Evolutionary conservation across 2,797 vertebrate species (phyloP), one percentile per base, ranked within the genome.

Genomic region (Chromis chromis): DNA sequence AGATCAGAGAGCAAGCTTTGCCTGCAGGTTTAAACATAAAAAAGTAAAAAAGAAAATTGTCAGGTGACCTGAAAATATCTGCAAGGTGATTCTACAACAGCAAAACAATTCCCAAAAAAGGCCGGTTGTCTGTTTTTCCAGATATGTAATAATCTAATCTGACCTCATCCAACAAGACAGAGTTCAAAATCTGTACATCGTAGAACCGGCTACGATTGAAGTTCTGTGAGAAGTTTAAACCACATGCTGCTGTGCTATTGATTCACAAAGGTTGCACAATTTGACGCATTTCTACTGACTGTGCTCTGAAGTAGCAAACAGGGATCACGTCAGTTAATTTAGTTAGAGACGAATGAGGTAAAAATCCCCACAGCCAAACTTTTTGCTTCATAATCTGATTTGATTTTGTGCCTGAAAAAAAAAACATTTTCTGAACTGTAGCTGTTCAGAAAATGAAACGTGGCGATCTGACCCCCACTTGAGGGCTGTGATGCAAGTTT

Each of bases 371-470:
- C 27, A 70, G 46, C 31, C 19, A 42, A 65, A 78, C 68, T n/a
- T 62, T 60, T 62, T 75, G 53, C 57, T 59, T 52, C 27, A 50
- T 25, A 40, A 65, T 33, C 19, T 1, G 13, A 72, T 71, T 49
- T 65, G 19, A 12, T 61, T 77, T 46, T 65, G 52, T 64, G 40
- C 3, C 28, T 46, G 31, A 8, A 9, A 31, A 9, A 31, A 36
- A 28, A 69, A 58, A 14, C 27, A 31, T 28, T 58, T 25, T 19
- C 21, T 78, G 33, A 82, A 73, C 50, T 0, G 81, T 44, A 58
- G 55, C 62, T 52, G 77, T 24, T 67, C n/a, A 65, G 39, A 65
- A 74, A 81, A 70, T 59, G 24, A 76, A 84, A 79, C 28, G 65
- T 28, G 28, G 27, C 25, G 3, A 73, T 65, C 66, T 70, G 80